Base-by-base conservation (phyloP, 2,888 invertebrate genomes). In the Esperia sulphurella region DNA sequence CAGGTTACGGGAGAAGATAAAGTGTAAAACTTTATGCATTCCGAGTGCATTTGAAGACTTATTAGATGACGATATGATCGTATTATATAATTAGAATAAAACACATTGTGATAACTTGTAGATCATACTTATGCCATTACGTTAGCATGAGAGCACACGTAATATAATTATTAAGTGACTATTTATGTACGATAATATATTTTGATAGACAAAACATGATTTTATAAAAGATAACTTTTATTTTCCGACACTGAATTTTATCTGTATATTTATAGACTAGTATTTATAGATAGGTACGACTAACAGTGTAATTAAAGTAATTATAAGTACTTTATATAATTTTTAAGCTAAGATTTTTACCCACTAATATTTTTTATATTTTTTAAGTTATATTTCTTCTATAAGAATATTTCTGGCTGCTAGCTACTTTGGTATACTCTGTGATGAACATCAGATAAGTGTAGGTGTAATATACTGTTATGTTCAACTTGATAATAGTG, bases 1-100 rank as follows among this genome's bases (percentile, higher is more conserved):
- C 81, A 83, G 83, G 80, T 68, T 79, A 80, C 53, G 83, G 82
- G 52, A 72, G 68, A 63, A 66, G 75, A 69, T 78, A 64, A 45
- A 28, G 8, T 41, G 35, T n/a, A 35, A n/a, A n/a, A 3, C n/a
- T 29, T 8, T n/a, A 13, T 9, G 40, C 7, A 28, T n/a, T 29
- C 14, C 7, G 5, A n/a, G 10, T n/a, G 8, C 9, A 41, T n/a
- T 9, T 41, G 41, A 41, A 21, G 29, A n/a, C 41, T 41, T 14
- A 39, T 2, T 35, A 35, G 39, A 39, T 39, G n/a, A 14, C 14
- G 37, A 37, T 31, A 8, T 30, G n/a, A 3, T 35, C n/a, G n/a
- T 35, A 41, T 28, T 41, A 39, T 28, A 7, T 28, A n/a, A 28
- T 51, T 48, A 46, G 51, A 49, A 46, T 55, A 49, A 52, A 49